Evolutionary conservation across 2,888 invertebrate genomes (phyloP), one percentile per base, ranked within the genome.

Genomic region (Aleiodes alternator): DNA sequence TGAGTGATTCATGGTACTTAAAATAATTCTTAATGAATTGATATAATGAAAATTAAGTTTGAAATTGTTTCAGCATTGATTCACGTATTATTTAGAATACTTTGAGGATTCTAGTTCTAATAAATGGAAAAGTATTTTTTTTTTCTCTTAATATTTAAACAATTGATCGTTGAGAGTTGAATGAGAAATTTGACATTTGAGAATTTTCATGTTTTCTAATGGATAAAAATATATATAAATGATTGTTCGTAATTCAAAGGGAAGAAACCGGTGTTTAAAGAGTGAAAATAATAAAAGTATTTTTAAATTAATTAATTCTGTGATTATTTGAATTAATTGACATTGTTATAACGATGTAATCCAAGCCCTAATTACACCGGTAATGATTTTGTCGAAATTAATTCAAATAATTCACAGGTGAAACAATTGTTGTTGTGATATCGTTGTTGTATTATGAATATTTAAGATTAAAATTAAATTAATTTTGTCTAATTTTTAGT

Each of bases 1-100:
- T 34, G 51, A 79, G 78, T 79, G 77, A 80, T 80, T 78, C 53
- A 43, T 70, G 72, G 78, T 79, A 81, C 78, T 81, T 77, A 78
- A 78, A 34, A 50, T 66, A 76, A 77, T 73, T 73, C 53, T 72
- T 31, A 68, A 34, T n/a, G 34, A 34, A 59, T 59, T 59, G 7
- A 57, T 1, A 34, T 11, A 29, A 3, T 31, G n/a, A 57, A n/a
- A 23, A 34, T 14, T n/a, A 7, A 14, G 1, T 43, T 43, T 43
- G 7, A 43, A 43, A 11, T 43, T 9, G 43, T 43, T 43, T 43
- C 43, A 43, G 43, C 43, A 43, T 43, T 43, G 43, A 43, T 43
- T 43, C 11, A 8, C 9, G 43, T 43, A 43, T 43, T 43, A 43
- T 43, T 38, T 5, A 57, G 12, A 57, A 29, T 31, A 31, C 11